Conservation (phyloP, 2,113 vertebrate species). For the Rhadina sibilatrix region DNA sequence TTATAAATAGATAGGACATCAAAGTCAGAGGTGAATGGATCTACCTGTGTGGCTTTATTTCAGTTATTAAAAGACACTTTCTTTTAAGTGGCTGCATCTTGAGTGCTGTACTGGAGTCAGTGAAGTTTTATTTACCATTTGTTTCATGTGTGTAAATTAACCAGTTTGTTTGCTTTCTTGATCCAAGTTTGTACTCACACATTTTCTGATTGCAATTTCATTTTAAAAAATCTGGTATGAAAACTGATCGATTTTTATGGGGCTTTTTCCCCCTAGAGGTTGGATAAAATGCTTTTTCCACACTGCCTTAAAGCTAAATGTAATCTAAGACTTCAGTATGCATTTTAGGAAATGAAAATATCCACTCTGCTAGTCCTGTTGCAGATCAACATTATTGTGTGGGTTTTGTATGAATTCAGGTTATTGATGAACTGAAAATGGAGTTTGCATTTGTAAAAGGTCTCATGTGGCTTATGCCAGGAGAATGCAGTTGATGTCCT, state of each 20-base stretch:
- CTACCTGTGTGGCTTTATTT: neutral
- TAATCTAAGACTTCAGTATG: neutral
- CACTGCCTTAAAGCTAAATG: neutral
- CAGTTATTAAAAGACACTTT: neutral
- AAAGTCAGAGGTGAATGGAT: neutral
- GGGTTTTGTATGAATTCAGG: neutral
- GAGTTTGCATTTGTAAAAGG: neutral
- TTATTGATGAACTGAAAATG: neutral
- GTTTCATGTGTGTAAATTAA: neutral
- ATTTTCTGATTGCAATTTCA: neutral
- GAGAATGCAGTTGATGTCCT: neutral
- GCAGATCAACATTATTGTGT: neutral
- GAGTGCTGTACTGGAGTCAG: neutral
- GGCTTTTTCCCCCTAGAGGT: rapidly evolving
- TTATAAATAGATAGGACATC: neutral
- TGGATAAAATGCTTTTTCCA: neutral
- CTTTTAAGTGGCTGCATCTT: neutral
- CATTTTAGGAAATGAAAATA: neutral
- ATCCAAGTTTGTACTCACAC: neutral
- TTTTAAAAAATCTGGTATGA: neutral
- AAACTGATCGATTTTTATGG: neutral
- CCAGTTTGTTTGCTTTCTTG: neutral
- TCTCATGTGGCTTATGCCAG: neutral
- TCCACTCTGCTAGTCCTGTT: neutral
- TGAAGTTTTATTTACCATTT: neutral